These are phyloP conservation scores for Sesamia inferens DNA, from an alignment of 2,888 invertebrate genomes.

Conservation along the genomic window DNA sequence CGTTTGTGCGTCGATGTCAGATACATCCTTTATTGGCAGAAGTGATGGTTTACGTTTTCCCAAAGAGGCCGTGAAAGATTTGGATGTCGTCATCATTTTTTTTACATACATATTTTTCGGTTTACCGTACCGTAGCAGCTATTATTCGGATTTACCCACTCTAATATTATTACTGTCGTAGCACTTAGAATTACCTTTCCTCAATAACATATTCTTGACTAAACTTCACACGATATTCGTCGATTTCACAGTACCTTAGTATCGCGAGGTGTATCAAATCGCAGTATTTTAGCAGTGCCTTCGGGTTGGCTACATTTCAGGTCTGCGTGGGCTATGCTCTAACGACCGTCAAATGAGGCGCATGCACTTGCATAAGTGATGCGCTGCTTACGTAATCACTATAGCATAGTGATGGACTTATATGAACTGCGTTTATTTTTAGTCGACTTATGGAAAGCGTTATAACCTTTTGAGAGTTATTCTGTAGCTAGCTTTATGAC, in stretches of 20 bases:
- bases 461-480: neutral
- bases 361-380: slow-evolving; percentile 87
- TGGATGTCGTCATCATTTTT: neutral
- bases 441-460: slow-evolving; percentile 15
- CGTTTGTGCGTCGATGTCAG: no score
- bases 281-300: slow-evolving; percentile 43
- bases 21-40: neutral
- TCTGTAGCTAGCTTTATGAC: slow-evolving; percentile 5
- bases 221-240: slow-evolving; percentile 34
- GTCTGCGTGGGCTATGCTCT: slow-evolving; percentile 65
- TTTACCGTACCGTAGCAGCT: neutral
- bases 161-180: neutral
- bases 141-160: neutral
- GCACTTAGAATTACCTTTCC: neutral
- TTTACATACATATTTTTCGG: no score
- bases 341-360: slow-evolving; percentile 87
- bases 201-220: neutral
- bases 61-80: neutral
- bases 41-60: neutral
- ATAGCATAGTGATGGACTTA: slow-evolving; percentile 52
- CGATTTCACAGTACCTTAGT: slow-evolving; percentile 48
- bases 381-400: slow-evolving; percentile 82
- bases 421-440: slow-evolving; percentile 14
- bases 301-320: slow-evolving; percentile 52
- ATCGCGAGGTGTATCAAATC: slow-evolving; percentile 52